Conservation (phyloP, 2,888 invertebrate genomes). For the Oxystoma pomonae region DNA sequence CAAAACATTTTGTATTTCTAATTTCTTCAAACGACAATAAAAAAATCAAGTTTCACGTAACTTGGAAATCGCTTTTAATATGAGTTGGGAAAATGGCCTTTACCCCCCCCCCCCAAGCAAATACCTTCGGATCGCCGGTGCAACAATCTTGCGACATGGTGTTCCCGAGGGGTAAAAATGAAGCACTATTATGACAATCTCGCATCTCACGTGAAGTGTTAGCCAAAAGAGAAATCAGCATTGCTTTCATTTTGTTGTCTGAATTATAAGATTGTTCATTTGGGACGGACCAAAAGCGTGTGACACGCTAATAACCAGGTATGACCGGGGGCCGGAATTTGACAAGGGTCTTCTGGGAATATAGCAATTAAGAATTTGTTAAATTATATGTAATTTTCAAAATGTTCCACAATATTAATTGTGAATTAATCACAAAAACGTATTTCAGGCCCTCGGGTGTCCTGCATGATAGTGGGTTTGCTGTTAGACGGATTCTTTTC, state of each 20-base stretch:
- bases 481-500: background rate
- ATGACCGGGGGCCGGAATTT: conserved; percentile 39
- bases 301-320: conserved; percentile 43
- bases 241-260: background rate
- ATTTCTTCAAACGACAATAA: no score
- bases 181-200: no score
- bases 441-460: conserved; percentile 15
- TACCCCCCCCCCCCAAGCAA: no score
- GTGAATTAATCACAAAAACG: conserved; percentile 38
- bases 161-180: no score
- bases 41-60: no score
- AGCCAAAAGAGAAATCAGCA: no score
- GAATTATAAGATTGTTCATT: conserved; percentile 4
- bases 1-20: no score
- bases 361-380: conserved; percentile 44
- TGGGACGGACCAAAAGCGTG: conserved; percentile 26
- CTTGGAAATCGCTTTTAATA: no score
- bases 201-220: no score
- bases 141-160: no score
- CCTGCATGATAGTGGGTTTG: background rate
- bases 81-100: no score
- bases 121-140: no score
- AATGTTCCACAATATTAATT: conserved; percentile 32
- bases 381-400: conserved; percentile 44
- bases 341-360: conserved; percentile 45